Conservation (phyloP, 2,113 vertebrate species). For the Heteronetta atricapilla region DNA sequence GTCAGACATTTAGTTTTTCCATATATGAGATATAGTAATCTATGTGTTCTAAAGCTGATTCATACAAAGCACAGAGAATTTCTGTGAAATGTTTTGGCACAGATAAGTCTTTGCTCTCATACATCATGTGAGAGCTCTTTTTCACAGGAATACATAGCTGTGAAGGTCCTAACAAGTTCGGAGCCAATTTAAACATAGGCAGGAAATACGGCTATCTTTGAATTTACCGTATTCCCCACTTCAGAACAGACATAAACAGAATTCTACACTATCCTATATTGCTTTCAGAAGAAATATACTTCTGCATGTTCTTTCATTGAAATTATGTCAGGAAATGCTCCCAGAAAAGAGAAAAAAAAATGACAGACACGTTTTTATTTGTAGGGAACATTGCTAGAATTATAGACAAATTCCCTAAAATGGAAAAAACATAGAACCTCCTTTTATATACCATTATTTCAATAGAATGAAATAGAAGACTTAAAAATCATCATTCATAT, state of each 20-base stretch:
- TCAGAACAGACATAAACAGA: background rate
- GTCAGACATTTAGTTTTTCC: background rate
- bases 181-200: background rate
- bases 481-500: background rate
- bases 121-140: background rate
- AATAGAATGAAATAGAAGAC: background rate
- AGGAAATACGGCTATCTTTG: background rate
- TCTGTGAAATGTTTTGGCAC: background rate
- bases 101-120: background rate
- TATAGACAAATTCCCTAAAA: background rate
- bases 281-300: background rate
- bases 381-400: background rate
- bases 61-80: background rate
- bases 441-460: background rate
- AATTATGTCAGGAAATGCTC: background rate
- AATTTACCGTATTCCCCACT: background rate
- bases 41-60: background rate
- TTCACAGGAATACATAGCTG: rapidly evolving
- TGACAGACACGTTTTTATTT: background rate
- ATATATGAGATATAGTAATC: background rate
- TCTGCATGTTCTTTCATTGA: background rate
- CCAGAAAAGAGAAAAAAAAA: background rate
- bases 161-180: background rate
- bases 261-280: background rate
- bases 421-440: background rate